Conservation (phyloP, 1,140 invertebrate genomes). For the Berghia stephanieae region DNA sequence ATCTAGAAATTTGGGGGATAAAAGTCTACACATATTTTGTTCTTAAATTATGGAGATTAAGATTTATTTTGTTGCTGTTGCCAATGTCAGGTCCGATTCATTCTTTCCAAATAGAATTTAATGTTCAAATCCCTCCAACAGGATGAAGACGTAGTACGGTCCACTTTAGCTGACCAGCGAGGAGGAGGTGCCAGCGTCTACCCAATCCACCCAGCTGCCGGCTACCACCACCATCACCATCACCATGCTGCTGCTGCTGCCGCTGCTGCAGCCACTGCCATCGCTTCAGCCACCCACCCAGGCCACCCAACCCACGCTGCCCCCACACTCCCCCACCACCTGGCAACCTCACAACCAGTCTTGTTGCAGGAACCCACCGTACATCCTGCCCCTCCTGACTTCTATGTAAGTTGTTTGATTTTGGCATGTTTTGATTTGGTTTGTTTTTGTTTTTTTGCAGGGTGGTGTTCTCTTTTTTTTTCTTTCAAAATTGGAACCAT, state of each 20-base stretch:
- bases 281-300: slow-evolving; percentile 58
- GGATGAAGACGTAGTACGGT: slow-evolving; percentile 55
- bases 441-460: neutral
- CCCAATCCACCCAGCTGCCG: slow-evolving; percentile 40
- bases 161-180: slow-evolving; percentile 47
- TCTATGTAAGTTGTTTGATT: slow-evolving; percentile 50
- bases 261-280: slow-evolving; percentile 57
- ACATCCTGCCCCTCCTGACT: slow-evolving; percentile 60
- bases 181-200: slow-evolving; percentile 40
- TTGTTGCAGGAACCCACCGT: slow-evolving; percentile 63
- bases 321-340: slow-evolving; percentile 34
- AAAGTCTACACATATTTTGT: too few relatives aligned
- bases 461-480: neutral
- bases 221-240: slow-evolving; percentile 39
- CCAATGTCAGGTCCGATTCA: neutral
- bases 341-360: slow-evolving; percentile 56
- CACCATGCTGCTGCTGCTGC: slow-evolving; percentile 51
- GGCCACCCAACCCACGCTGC: slow-evolving; percentile 37
- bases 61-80: neutral
- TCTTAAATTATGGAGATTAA: neutral
- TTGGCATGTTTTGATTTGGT: neutral
- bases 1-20: too few relatives aligned
- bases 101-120: neutral
- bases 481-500: neutral
- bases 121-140: slow-evolving; percentile 36